These are phyloP conservation scores for Fundulus diaphanus DNA, from an alignment of 2,797 vertebrate species.

Conservation along the genomic window DNA sequence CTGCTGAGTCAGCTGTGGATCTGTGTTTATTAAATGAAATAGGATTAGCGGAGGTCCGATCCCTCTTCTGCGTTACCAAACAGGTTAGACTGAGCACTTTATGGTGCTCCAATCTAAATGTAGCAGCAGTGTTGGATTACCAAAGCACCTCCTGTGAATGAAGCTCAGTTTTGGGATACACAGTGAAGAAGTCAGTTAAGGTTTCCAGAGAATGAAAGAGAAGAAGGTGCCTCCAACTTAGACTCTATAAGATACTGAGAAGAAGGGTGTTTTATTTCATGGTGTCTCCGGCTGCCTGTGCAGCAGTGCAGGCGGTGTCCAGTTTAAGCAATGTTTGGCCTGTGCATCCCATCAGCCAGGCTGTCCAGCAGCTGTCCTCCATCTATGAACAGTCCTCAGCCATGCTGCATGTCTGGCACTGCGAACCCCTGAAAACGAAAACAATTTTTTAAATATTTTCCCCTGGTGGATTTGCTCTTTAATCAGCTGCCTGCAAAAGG, in stretches of 20 bases:
- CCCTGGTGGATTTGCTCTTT: slow-evolving; percentile 47
- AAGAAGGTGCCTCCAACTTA: slow-evolving; percentile 61
- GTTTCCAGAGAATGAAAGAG: slow-evolving; percentile 62
- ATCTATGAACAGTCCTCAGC: slow-evolving; percentile 30
- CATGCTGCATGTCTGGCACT: slow-evolving; percentile 47
- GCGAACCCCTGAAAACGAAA: slow-evolving; percentile 53
- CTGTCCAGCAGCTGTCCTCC: slow-evolving; percentile 68
- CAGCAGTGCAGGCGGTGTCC: slow-evolving; percentile 79
- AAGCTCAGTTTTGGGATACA: slow-evolving; percentile 31
- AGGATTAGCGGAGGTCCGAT: neutral
- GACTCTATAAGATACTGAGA: slow-evolving; percentile 67
- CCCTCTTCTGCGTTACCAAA: neutral
- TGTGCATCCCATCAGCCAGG: slow-evolving; percentile 65
- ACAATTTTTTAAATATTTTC: slow-evolving; percentile 29
- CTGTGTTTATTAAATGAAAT: neutral
- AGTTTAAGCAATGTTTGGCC: slow-evolving; percentile 72
- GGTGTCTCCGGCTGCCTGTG: slow-evolving; percentile 85
- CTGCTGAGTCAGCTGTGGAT: neutral
- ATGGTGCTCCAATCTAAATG: slow-evolving; percentile 61
- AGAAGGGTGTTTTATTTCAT: slow-evolving; percentile 81
- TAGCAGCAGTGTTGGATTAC: slow-evolving; percentile 64
- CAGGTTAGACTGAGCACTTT: neutral
- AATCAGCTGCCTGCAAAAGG: slow-evolving; percentile 54
- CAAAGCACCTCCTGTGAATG: slow-evolving; percentile 59
- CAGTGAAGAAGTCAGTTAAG: slow-evolving; percentile 30